Base-by-base conservation (phyloP, 2,888 invertebrate species). In the Mythimna albipuncta region DNA sequence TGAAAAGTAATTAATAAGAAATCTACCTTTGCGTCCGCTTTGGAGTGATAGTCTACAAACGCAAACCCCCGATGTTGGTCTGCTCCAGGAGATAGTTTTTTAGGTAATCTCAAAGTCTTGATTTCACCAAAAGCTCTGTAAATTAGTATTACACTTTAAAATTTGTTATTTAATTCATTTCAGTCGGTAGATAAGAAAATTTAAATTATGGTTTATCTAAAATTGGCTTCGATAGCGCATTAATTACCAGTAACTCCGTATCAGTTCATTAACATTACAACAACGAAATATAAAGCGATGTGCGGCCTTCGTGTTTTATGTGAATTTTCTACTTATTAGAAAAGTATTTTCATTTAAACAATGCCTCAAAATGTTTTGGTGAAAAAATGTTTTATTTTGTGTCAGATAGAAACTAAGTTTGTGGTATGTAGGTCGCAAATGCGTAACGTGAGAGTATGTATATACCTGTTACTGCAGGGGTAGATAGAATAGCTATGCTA, bases 61-160 rank as follows among this genome's bases (percentile, higher is more conserved):
- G 98, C 99, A 94, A 99, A 99, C 69, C 99, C 99, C 89, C 99
- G 97, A 94, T 99, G 99, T 83, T 97, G 97, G 72, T 98, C 98
- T 6, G 97, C 97, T 1, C 98, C 98, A 0, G 96, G 94, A 0
- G 97, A 96, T 90, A 99, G 95, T 96, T 99, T 99, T 91, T 98
- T 98, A 0, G 99, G 99, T 77, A 99, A 94, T 81, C 99, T 97
- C 21, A 99, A 97, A 16, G 98, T 98, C 93, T 99, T 99, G 74
- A 99, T 96, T 92, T 99, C 98, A 19, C 99, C 99, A 96, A 99
- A 99, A 32, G 98, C 98, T 90, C 98, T 98, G 92, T 79, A 96
- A 95, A 80, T 86, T 52, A 70, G 71, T 61, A 66, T 52, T 41
- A 55, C 13, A 66, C 11, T 69, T 75, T 50, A 63, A 57, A 72